A percentile compares a stretch with the other conserved stretches of the same genome.
Evolutionary conservation across 64 coral and sea anemone genomes (phyloP).

Genomic region (Dendronephthya gigantea): DNA sequence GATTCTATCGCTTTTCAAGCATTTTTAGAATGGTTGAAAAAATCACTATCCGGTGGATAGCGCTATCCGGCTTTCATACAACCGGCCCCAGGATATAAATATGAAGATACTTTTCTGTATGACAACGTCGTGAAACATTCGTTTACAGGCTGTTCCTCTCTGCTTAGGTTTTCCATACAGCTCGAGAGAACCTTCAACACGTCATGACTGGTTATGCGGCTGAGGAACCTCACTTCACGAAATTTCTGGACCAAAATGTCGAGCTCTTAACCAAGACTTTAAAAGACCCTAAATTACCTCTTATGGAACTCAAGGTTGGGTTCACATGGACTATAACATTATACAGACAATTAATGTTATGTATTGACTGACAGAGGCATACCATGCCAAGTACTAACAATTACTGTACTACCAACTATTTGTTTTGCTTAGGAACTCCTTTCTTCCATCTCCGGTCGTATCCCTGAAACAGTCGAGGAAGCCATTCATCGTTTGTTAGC

Average conservation of each 20-base stretch:
- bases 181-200: slow-evolving; percentile 71
- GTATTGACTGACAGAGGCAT: neutral
- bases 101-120: no score
- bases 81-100: no score
- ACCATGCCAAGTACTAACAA: neutral
- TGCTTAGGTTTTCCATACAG: slow-evolving; percentile 56
- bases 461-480: slow-evolving; percentile 61
- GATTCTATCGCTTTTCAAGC: no score
- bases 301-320: slow-evolving; percentile 66
- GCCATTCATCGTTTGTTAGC: slow-evolving; percentile 60
- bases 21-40: no score
- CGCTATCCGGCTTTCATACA: no score
- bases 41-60: no score
- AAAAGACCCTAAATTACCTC: slow-evolving; percentile 68
- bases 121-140: no score
- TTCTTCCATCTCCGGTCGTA: slow-evolving; percentile 80
- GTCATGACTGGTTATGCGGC: slow-evolving; percentile 81
- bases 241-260: slow-evolving; percentile 57
- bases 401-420: neutral
- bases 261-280: slow-evolving; percentile 47
- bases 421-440: slow-evolving; percentile 54
- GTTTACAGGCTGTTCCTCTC: no score
- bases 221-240: slow-evolving; percentile 66
- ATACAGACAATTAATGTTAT: no score
- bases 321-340: no score